These are phyloP conservation scores for Leptinotarsa texana DNA, from an alignment of 1,140 invertebrate species.

Conservation along the genomic window DNA sequence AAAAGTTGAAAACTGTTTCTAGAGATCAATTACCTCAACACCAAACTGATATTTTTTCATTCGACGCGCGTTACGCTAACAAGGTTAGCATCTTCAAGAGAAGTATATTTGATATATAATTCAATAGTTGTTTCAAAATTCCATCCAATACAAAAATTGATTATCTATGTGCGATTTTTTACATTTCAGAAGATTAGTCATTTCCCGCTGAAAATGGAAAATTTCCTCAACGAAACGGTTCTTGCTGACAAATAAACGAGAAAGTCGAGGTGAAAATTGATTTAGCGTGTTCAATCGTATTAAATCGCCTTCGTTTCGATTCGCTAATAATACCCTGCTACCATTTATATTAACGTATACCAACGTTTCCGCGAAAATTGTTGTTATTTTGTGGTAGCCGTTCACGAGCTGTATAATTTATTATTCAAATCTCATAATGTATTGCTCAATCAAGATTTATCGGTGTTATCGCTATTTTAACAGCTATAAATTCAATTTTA, in stretches of 20 bases:
- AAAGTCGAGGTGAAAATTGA: neutral
- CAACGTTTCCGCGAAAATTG: neutral
- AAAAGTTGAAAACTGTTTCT: too few relatives aligned
- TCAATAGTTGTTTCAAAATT: too few relatives aligned
- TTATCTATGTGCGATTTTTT: too few relatives aligned
- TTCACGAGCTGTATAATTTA: neutral
- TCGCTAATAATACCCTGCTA: neutral
- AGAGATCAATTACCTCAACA: too few relatives aligned
- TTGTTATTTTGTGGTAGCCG: conserved; percentile 1
- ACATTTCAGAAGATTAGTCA: neutral
- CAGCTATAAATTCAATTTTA: neutral
- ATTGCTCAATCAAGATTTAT: neutral
- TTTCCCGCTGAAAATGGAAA: neutral
- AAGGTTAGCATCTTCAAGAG: too few relatives aligned
- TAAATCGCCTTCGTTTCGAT: neutral
- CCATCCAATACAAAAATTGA: too few relatives aligned
- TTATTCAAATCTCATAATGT: neutral
- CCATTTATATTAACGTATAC: neutral
- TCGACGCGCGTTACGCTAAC: too few relatives aligned
- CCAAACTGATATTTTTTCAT: too few relatives aligned
- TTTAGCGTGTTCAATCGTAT: neutral
- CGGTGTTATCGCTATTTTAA: neutral
- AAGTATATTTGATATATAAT: too few relatives aligned
- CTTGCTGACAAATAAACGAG: neutral
- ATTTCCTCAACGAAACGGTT: neutral